A percentile compares a stretch with the other conserved stretches of the same genome.
phyloP scores from a whole-genome alignment of 2,113 vertebrate species.

The Mus pahari region DNA sequence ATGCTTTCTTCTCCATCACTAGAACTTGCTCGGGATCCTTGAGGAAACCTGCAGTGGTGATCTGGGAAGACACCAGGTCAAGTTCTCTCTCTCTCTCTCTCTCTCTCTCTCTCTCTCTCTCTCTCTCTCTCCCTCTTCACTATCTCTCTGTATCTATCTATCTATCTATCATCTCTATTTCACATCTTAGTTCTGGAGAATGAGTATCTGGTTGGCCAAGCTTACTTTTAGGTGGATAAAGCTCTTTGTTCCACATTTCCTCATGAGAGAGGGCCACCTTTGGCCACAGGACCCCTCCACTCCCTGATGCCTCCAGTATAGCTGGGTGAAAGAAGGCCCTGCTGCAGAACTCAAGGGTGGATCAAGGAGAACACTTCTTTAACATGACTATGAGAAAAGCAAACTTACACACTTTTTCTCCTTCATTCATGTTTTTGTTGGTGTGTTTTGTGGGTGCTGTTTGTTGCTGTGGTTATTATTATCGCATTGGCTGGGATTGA shows the following conservation, averaged over 20 bases:
- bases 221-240: not conserved
- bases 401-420: not conserved
- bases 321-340: not conserved
- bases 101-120: not conserved
- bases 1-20: constrained; percentile 20
- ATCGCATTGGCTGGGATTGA: not conserved
- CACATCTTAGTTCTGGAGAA: not conserved
- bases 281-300: not conserved
- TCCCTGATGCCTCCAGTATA: not conserved
- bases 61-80: too few species aligned
- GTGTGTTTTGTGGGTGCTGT: not conserved
- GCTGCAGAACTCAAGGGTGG: not conserved
- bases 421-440: not conserved
- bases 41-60: too few species aligned
- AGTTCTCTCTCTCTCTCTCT: too few species aligned
- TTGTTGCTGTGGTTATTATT: not conserved
- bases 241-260: not conserved
- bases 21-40: not conserved
- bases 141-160: too few species aligned
- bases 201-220: not conserved
- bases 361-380: not conserved
- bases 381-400: not conserved
- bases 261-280: not conserved
- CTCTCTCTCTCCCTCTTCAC: not conserved
- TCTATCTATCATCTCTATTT: not conserved